These are phyloP conservation scores for Eulemur macaco DNA, from an alignment of 2,113 vertebrate genomes.

Conservation along the genomic window DNA sequence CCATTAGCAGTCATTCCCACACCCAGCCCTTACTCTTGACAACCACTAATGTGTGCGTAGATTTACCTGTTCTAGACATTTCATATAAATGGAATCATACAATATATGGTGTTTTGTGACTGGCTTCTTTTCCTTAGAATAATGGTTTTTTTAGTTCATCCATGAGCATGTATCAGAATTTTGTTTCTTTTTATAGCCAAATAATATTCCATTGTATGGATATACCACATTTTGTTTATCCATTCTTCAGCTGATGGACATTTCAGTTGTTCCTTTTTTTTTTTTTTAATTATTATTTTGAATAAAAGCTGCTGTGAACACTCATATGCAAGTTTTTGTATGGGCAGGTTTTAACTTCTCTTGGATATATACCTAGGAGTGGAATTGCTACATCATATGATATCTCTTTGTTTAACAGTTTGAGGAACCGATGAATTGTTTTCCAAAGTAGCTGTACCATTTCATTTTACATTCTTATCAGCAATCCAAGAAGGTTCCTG, in stretches of 20 bases:
- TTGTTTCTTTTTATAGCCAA: constrained; percentile 26
- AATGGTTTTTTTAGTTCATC: neutral
- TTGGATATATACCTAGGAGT: neutral
- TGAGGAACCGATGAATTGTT: neutral
- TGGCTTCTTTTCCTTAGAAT: neutral
- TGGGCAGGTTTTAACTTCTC: constrained; percentile 1
- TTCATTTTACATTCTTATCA: constrained; percentile 25
- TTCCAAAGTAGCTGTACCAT: neutral
- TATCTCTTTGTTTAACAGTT: constrained; percentile 13
- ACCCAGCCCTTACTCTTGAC: neutral
- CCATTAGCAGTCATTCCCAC: neutral
- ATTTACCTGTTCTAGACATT: neutral
- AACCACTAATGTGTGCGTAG: neutral
- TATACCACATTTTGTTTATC: neutral
- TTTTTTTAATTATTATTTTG: neutral
- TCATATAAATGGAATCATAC: neutral
- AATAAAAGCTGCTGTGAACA: neutral
- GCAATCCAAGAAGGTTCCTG: neutral
- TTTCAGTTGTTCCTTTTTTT: neutral
- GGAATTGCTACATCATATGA: neutral
- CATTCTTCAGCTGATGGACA: neutral
- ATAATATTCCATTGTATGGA: neutral
- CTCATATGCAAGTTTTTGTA: neutral
- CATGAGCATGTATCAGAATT: neutral
- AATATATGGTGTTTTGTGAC: neutral